Base-by-base conservation (phyloP, 2,888 invertebrate species). In the Coelopa pilipes region DNA sequence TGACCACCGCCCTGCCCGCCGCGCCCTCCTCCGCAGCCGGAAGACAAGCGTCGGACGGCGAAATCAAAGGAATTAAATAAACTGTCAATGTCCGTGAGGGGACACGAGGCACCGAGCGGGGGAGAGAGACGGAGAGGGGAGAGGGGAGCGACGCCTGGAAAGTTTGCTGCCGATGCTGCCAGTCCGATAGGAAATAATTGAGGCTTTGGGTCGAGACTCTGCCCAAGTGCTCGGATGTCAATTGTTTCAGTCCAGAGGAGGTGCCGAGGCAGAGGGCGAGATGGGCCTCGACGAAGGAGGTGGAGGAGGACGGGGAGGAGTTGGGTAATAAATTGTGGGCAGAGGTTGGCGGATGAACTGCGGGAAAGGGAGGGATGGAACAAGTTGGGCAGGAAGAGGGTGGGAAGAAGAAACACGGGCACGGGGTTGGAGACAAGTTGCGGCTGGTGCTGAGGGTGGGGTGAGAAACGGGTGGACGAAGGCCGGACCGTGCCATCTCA, bases 21-120 rank as follows among this genome's bases (percentile, higher is more conserved):
- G 24, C 24, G 15, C 15, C 21, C 17, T 21, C 9, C 7, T 24
- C 49, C 4, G 5, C 50, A 15, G 66, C 49, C 11, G 2, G 34
- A 46, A 49, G 50, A 19, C 50, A 66, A 66, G 50, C 66, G 50
- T 66, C 66, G 50, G 21, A 24, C 63, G 24, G 19, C 13, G 60
- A 46, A 24, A 49, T 62, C 60, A 70, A 63, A 70, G 17, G 63
- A 50, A 70, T 70, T 70, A 63, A 71, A 65, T 50, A 65, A 71
- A 65, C 63, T 65, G 63, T 71, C 63, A 53, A 34, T 55, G 50
- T 55, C 49, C 71, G 63, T n/a, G 71, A 19, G 19, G 50, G 12
- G 45, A 47, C 53, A 60, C 1, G 53, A 53, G 53, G 3, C 34
- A 49, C 17, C 15, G n/a, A 46, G 19, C n/a, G 47, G 3, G 9